Evolutionary conservation across 2,888 invertebrate species (phyloP).

Genomic region (Diadegma fenestrale): DNA sequence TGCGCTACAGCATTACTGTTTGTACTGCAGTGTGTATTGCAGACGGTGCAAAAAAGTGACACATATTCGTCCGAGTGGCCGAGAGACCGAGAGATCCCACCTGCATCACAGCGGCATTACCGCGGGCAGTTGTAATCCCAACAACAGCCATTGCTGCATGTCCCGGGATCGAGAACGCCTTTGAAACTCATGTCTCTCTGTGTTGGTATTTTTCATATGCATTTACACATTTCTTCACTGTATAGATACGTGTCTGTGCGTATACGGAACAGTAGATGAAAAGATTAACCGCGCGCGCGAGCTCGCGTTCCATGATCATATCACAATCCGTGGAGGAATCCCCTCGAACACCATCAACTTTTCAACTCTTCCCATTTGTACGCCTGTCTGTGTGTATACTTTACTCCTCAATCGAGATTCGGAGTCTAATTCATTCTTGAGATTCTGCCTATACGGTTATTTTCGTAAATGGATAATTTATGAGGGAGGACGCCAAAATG

Average conservation of each 20-base stretch:
- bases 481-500: neutral
- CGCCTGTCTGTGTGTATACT: neutral
- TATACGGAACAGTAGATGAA: conserved; percentile 13
- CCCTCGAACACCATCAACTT: conserved; percentile 13
- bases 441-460: neutral
- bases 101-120: conserved; percentile 32
- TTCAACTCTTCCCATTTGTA: neutral
- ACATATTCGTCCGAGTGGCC: conserved; percentile 69
- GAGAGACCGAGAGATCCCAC: conserved; percentile 60
- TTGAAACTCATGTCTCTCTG: neutral
- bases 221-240: neutral
- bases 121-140: neutral
- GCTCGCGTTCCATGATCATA: conserved; percentile 13
- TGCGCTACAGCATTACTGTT: conserved; percentile 50
- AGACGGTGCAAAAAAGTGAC: conserved; percentile 71
- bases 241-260: neutral
- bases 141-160: neutral
- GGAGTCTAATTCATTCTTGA: neutral
- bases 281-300: conserved; percentile 14
- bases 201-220: neutral
- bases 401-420: neutral
- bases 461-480: neutral
- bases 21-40: conserved; percentile 27
- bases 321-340: conserved; percentile 7
- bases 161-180: conserved; percentile 36